phyloP scores from a whole-genome alignment of 2,888 invertebrate genomes.

The Melanophora roralis region DNA sequence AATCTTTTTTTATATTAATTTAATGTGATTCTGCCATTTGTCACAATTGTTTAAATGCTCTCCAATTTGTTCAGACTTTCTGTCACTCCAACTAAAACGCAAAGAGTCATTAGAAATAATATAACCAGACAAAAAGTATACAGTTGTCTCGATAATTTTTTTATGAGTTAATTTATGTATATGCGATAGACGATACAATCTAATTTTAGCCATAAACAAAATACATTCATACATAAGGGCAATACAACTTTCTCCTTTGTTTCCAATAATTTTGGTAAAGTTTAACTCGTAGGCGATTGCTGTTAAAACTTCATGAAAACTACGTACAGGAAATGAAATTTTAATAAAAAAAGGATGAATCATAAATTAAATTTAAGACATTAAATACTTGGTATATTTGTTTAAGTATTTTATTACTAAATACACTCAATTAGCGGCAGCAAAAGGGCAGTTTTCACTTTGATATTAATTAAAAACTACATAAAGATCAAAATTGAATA shows the following conservation, averaged over 20 bases:
- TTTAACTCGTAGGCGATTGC: neutral
- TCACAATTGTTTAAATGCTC: slow-evolving; percentile 1
- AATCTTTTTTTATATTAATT: neutral
- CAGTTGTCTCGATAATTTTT: slow-evolving; percentile 12
- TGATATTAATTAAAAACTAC: too few species aligned
- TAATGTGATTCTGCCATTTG: neutral
- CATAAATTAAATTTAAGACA: neutral
- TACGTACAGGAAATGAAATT: neutral
- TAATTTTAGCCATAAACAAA: neutral
- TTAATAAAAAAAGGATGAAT: neutral
- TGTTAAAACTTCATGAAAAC: too few species aligned
- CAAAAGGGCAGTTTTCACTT: neutral
- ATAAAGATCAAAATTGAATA: too few species aligned
- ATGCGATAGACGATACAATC: slow-evolving; percentile 10
- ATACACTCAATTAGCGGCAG: neutral
- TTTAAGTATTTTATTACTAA: neutral
- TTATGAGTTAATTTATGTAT: slow-evolving; percentile 23
- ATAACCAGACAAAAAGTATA: slow-evolving; percentile 10
- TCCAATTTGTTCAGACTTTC: slow-evolving; percentile 15
- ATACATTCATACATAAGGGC: slow-evolving; percentile 10
- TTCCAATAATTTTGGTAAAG: neutral
- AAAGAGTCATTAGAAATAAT: slow-evolving; percentile 24
- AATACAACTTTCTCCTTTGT: neutral
- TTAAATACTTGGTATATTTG: neutral
- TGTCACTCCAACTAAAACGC: slow-evolving; percentile 25